Conservation (phyloP, 2,113 vertebrate genomes). For the Stigmatopora argus region DNA sequence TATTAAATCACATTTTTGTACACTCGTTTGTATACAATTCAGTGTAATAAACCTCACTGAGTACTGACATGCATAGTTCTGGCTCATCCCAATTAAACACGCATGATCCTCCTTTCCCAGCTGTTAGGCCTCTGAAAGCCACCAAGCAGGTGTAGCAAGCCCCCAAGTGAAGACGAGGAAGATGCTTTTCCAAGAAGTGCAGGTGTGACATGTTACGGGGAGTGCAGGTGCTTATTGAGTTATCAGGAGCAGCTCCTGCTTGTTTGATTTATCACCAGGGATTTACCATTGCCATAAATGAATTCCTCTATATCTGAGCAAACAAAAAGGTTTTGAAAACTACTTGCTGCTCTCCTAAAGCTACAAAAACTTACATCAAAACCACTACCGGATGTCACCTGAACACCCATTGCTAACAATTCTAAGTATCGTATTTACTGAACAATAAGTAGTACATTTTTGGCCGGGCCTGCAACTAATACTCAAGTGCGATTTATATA, state of each 20-base stretch:
- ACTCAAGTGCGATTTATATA: too few species aligned
- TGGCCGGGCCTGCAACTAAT: too few species aligned
- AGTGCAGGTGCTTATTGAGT: constrained; percentile 77
- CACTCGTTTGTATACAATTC: background rate
- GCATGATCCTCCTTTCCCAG: constrained; percentile 65
- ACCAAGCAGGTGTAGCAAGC: constrained; percentile 67
- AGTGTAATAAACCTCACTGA: constrained; percentile 15
- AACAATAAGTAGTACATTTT: too few species aligned
- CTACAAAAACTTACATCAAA: constrained; percentile 40
- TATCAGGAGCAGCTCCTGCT: constrained; percentile 70
- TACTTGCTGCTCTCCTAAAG: constrained; percentile 32
- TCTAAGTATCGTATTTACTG: constrained; percentile 32
- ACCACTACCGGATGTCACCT: constrained; percentile 18
- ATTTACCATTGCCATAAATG: constrained; percentile 62
- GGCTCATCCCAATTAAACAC: constrained; percentile 67
- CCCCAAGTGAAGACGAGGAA: constrained; percentile 56
- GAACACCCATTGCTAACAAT: constrained; percentile 40
- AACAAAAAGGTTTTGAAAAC: constrained; percentile 53
- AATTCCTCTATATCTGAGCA: constrained; percentile 56
- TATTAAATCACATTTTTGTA: background rate
- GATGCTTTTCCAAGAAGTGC: constrained; percentile 57
- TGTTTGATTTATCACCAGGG: constrained; percentile 69
- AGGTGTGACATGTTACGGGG: constrained; percentile 73
- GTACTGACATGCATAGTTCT: constrained; percentile 48
- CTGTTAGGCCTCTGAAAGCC: constrained; percentile 57